phyloP scores from a whole-genome alignment of 2,113 vertebrate genomes.

The Pseudois nayaur region DNA sequence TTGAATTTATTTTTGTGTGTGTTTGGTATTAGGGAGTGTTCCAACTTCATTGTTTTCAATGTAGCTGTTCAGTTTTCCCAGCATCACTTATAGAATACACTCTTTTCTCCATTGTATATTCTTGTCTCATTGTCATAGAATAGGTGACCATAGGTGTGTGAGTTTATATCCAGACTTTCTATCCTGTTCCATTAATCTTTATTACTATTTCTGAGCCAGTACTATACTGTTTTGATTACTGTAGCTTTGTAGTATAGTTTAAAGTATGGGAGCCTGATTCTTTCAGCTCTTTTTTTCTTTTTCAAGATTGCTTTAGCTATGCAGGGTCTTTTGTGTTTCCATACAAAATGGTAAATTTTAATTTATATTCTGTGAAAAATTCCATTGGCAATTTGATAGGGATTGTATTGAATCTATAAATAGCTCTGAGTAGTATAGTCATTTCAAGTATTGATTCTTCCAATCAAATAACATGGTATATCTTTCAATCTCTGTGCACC shows the following conservation, averaged over 20 bases:
- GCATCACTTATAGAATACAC: not conserved
- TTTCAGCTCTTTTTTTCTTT: not conserved
- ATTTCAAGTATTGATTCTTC: not conserved
- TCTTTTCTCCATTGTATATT: not conserved
- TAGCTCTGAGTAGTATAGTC: not conserved
- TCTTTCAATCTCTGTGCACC: not conserved
- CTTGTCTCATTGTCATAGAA: not conserved
- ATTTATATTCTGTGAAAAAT: not conserved
- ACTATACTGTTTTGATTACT: not conserved
- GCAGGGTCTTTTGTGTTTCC: not conserved
- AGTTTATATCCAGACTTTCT: not conserved
- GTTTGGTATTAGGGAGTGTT: not conserved
- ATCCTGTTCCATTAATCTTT: not conserved
- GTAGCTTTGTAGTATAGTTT: not conserved
- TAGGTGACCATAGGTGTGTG: not conserved
- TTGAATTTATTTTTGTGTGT: not conserved
- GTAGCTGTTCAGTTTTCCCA: not conserved
- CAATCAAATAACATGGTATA: not conserved
- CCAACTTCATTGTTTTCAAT: not conserved
- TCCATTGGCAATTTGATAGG: not conserved
- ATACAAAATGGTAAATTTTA: not conserved
- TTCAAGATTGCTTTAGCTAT: not conserved
- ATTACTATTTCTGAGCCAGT: not conserved
- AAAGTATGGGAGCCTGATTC: not conserved
- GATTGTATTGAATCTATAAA: not conserved